These are phyloP conservation scores for Anarrhichthys ocellatus DNA, from an alignment of 2,113 vertebrate species.

Conservation along the genomic window DNA sequence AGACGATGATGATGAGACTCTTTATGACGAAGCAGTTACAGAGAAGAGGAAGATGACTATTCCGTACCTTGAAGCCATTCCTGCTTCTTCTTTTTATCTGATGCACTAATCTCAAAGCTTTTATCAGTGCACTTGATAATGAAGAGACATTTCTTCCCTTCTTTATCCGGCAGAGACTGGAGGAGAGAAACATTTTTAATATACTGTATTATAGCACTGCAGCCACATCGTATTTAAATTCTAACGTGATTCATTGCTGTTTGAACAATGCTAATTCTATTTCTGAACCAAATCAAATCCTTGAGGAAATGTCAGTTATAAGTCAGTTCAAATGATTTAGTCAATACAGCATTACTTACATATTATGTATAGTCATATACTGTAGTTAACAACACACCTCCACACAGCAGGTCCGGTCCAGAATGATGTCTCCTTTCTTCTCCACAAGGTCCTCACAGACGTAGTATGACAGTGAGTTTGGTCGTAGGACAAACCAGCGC, in stretches of 20 bases:
- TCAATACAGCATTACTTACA: neutral
- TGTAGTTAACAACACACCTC: constrained; percentile 83
- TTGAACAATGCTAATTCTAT: neutral
- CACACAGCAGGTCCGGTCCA: constrained; percentile 91
- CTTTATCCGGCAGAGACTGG: constrained; percentile 94
- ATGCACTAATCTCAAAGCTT: constrained; percentile 94
- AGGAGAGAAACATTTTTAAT: constrained; percentile 30
- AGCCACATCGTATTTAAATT: neutral
- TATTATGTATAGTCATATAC: neutral
- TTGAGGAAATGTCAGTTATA: constrained; percentile 1
- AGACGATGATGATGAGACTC: neutral
- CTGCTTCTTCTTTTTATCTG: constrained; percentile 98
- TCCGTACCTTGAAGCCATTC: constrained; percentile 95
- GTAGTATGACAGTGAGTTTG: constrained; percentile 91
- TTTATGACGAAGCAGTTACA: constrained; percentile 1
- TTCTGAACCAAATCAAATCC: neutral
- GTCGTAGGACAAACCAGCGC: constrained; percentile 95
- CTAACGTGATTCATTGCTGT: neutral
- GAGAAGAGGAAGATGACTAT: neutral
- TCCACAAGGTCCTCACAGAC: constrained; percentile 92
- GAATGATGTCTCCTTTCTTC: constrained; percentile 91
- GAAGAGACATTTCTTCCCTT: constrained; percentile 95
- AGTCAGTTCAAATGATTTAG: neutral
- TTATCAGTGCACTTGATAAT: constrained; percentile 92
- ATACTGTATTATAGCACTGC: neutral